Conservation (phyloP, 2,888 invertebrate genomes). For the Drosophila nigricruria region DNA sequence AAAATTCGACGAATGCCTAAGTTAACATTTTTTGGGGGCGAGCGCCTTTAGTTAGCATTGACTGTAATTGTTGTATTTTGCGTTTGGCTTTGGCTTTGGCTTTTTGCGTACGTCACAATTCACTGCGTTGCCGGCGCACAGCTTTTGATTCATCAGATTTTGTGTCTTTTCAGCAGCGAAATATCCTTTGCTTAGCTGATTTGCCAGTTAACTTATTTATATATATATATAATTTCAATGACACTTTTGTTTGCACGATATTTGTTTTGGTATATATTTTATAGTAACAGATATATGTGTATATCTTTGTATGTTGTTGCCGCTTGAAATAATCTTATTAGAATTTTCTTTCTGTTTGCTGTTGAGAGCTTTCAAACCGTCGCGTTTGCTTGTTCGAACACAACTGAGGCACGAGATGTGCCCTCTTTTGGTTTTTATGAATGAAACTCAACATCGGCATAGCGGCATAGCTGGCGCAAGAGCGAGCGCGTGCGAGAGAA, state of each 20-base stretch:
- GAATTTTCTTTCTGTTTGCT: slow-evolving; percentile 44
- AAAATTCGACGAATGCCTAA: slow-evolving; percentile 42
- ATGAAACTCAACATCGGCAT: slow-evolving; percentile 84
- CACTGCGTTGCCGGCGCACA: slow-evolving; percentile 27
- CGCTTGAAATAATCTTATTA: slow-evolving; percentile 30
- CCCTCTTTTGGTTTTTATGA: slow-evolving; percentile 86
- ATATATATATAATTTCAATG: slow-evolving; percentile 3
- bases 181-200: slow-evolving; percentile 47
- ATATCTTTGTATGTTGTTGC: slow-evolving; percentile 20
- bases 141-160: slow-evolving; percentile 54
- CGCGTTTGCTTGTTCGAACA: slow-evolving; percentile 86
- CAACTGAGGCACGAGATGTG: slow-evolving; percentile 86
- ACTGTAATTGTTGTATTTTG: slow-evolving; percentile 32
- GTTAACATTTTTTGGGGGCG: slow-evolving; percentile 60
- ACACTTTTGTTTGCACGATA: slow-evolving; percentile 44
- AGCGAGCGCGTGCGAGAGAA: slow-evolving; percentile 8
- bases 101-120: slow-evolving; percentile 50
- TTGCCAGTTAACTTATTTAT: slow-evolving; percentile 10
- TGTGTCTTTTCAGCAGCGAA: slow-evolving; percentile 26
- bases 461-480: slow-evolving; percentile 8
- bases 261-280: slow-evolving; percentile 22
- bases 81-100: slow-evolving; percentile 17
- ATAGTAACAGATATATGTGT: not conserved
- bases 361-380: slow-evolving; percentile 80
- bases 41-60: slow-evolving; percentile 9